Percentiles rank a stretch among this genome's conserved stretches.
phyloP scores from a whole-genome alignment of 2,113 vertebrate genomes.

The Tamias sibiricus region DNA sequence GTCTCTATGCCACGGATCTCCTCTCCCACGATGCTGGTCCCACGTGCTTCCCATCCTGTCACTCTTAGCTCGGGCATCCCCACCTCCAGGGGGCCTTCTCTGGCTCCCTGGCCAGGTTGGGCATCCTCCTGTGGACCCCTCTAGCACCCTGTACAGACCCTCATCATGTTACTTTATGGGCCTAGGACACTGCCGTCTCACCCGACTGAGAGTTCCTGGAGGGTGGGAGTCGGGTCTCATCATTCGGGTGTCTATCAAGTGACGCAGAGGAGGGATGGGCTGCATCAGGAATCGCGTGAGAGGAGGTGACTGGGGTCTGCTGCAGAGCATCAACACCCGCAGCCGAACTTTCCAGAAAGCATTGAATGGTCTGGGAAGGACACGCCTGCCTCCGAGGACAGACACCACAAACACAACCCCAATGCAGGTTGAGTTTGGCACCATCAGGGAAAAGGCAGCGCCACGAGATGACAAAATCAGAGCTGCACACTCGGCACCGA shows the following conservation, averaged over 20 bases:
- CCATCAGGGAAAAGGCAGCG: neutral
- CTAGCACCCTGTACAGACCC: accelerated
- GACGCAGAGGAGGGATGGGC: accelerated
- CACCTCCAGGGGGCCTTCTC: neutral
- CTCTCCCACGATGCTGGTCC: neutral
- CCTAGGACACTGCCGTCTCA: neutral
- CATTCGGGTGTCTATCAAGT: accelerated
- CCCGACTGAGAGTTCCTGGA: neutral
- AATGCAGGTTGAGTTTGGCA: neutral
- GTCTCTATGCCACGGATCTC: neutral
- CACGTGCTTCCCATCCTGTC: neutral
- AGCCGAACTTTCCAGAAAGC: neutral
- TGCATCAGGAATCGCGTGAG: accelerated
- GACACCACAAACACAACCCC: neutral
- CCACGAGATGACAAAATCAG: neutral
- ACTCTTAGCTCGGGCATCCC: too few species aligned
- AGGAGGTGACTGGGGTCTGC: neutral
- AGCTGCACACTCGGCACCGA: neutral
- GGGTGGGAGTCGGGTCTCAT: neutral
- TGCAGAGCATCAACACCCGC: neutral
- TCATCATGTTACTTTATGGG: accelerated
- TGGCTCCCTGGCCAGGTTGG: neutral
- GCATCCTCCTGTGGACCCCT: neutral
- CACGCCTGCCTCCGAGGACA: neutral
- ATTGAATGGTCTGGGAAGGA: neutral